Evolutionary conservation across 2,888 invertebrate species (phyloP).

Genomic region (Stenotaenia linearis): DNA sequence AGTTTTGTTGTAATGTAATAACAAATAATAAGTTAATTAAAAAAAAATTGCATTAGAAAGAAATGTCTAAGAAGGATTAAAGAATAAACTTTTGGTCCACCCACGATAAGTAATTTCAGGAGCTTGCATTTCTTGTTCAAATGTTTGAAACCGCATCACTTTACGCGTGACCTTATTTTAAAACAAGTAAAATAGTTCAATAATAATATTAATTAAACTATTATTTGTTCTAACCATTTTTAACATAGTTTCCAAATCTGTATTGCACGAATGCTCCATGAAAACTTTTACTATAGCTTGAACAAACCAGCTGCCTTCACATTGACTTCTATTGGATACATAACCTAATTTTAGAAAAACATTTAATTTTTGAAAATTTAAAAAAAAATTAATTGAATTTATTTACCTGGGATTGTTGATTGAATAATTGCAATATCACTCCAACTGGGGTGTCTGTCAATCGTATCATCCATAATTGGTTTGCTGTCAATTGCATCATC

Average conservation of each 20-base stretch:
- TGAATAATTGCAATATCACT: constrained; percentile 62
- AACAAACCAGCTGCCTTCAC: constrained; percentile 65
- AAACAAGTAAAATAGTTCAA: background rate
- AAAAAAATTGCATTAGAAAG: background rate
- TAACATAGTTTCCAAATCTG: constrained; percentile 60
- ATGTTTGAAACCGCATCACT: constrained; percentile 49
- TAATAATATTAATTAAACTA: background rate
- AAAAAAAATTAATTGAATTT: too few species aligned
- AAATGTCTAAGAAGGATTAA: constrained; percentile 54
- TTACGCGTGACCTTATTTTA: constrained; percentile 46
- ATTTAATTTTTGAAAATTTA: background rate
- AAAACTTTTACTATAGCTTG: constrained; percentile 61
- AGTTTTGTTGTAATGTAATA: background rate
- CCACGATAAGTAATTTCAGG: constrained; percentile 60
- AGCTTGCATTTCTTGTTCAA: constrained; percentile 54
- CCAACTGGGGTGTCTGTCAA: constrained; percentile 40
- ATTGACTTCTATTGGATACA: constrained; percentile 57
- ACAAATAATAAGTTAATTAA: background rate
- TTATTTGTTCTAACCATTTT: constrained; percentile 52
- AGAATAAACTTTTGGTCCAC: constrained; percentile 59
- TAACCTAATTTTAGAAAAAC: constrained; percentile 49
- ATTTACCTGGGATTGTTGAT: constrained; percentile 57
- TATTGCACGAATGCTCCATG: constrained; percentile 58
- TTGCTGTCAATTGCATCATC: background rate
- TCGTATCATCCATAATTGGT: background rate